Percentiles rank a stretch among this genome's conserved stretches.
Conservation (phyloP, 2,113 vertebrate species). For the Tragelaphus strepsiceros region DNA sequence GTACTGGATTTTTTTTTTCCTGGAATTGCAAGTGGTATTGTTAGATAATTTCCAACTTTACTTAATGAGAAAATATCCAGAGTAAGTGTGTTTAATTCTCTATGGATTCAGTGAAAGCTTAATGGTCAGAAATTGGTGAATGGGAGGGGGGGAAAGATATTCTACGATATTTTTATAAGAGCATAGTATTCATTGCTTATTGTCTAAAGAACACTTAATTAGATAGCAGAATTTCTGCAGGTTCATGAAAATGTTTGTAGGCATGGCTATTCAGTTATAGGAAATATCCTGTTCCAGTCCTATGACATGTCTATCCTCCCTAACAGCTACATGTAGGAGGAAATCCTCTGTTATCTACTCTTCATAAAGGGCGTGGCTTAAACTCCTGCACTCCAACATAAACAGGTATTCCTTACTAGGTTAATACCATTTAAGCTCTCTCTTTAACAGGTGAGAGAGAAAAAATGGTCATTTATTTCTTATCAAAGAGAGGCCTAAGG, state of each 20-base stretch:
- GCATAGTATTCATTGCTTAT: neutral
- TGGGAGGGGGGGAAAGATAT: neutral
- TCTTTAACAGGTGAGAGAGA: neutral
- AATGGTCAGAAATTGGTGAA: neutral
- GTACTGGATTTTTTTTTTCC: neutral
- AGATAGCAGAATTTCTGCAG: neutral
- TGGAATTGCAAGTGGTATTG: slow-evolving; percentile 18
- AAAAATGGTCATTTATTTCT: neutral
- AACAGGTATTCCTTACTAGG: neutral
- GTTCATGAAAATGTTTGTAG: neutral
- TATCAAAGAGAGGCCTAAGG: neutral
- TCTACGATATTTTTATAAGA: slow-evolving; percentile 28
- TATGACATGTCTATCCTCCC: neutral
- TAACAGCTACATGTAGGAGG: neutral
- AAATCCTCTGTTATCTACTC: neutral
- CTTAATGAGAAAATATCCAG: slow-evolving; percentile 12
- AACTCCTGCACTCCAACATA: neutral
- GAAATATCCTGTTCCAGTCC: neutral
- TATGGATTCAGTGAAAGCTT: neutral
- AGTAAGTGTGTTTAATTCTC: slow-evolving; percentile 20
- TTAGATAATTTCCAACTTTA: neutral
- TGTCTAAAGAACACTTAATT: neutral
- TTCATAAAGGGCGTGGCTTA: neutral
- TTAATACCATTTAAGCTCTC: neutral
- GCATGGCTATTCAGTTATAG: neutral